A percentile compares a stretch with the other conserved stretches of the same genome.
phyloP scores from a whole-genome alignment of 1,140 invertebrate genomes.

The Subanguina moxae region DNA sequence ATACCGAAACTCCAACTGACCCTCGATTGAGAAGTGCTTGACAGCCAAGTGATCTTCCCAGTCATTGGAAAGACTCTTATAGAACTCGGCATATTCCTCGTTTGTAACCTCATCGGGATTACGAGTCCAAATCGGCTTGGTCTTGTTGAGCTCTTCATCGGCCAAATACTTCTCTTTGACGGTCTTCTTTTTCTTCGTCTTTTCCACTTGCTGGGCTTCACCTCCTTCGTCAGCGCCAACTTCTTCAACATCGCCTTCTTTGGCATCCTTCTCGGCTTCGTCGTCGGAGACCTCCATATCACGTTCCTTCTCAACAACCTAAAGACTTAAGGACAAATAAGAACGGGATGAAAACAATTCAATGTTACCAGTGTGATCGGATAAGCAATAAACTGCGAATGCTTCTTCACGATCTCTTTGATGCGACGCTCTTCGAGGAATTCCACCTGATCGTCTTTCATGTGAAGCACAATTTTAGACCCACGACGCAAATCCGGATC shows the following conservation, averaged over 20 bases:
- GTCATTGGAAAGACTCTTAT: conserved; percentile 95
- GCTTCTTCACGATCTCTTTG: conserved; percentile 96
- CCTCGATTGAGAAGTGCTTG: conserved; percentile 97
- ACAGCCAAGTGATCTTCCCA: conserved; percentile 98
- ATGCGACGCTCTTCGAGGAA: conserved; percentile 87
- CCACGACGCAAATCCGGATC: conserved; percentile 75
- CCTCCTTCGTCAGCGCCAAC: conserved; percentile 67
- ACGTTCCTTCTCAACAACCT: conserved; percentile 79
- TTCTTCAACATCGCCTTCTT: conserved; percentile 75
- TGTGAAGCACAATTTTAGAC: conserved; percentile 79
- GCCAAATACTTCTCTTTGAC: conserved; percentile 90
- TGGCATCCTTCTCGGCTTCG: conserved; percentile 71
- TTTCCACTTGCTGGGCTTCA: conserved; percentile 59
- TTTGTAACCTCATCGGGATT: conserved; percentile 94
- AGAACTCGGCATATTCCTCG: conserved; percentile 98
- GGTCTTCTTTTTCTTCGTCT: conserved; percentile 76
- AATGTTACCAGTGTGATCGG: conserved; percentile 76
- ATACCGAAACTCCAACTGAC: conserved; percentile 83
- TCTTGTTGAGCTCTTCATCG: conserved; percentile 97
- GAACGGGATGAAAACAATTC: too few relatives aligned
- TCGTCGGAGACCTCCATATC: conserved; percentile 72
- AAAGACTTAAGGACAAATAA: background rate
- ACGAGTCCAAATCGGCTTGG: conserved; percentile 96
- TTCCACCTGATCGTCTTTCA: conserved; percentile 86
- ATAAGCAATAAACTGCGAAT: conserved; percentile 98